Evolutionary conservation across 2,888 invertebrate species (phyloP).

Genomic region (Kryphioiulus occultus): DNA sequence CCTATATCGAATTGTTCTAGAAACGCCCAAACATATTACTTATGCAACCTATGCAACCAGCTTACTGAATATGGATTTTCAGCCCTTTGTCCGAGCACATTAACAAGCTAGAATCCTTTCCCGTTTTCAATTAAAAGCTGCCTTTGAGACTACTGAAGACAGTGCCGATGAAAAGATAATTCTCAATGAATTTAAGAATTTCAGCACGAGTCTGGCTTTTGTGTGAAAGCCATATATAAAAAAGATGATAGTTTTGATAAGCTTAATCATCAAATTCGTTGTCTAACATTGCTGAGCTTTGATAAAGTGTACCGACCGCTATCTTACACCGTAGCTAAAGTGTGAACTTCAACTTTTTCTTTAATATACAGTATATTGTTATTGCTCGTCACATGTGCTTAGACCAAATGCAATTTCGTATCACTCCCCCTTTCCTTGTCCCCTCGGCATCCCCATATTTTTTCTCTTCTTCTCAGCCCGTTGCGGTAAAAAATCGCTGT

Average conservation of each 20-base stretch:
- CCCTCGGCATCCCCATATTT: background rate
- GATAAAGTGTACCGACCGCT: background rate
- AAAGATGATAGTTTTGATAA: background rate
- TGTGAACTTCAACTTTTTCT: conserved; percentile 4
- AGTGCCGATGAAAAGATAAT: background rate
- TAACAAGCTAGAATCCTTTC: background rate
- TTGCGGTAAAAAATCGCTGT: background rate
- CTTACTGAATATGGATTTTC: no score
- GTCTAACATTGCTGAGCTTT: background rate
- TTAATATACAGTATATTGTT: background rate
- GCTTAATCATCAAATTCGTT: conserved; percentile 5
- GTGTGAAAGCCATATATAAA: background rate
- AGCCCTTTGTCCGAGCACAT: no score
- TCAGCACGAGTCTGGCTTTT: background rate
- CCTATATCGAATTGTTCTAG: no score
- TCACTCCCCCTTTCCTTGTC: background rate
- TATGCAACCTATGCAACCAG: no score
- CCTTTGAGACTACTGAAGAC: background rate
- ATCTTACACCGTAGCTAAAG: background rate
- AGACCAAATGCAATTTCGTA: background rate
- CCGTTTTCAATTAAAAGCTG: background rate
- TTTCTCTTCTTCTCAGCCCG: background rate
- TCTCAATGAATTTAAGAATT: background rate
- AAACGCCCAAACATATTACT: no score
- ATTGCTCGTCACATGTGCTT: conserved; percentile 5